Conservation (phyloP, 2,888 invertebrate genomes). For the Cybosia mesomella region DNA sequence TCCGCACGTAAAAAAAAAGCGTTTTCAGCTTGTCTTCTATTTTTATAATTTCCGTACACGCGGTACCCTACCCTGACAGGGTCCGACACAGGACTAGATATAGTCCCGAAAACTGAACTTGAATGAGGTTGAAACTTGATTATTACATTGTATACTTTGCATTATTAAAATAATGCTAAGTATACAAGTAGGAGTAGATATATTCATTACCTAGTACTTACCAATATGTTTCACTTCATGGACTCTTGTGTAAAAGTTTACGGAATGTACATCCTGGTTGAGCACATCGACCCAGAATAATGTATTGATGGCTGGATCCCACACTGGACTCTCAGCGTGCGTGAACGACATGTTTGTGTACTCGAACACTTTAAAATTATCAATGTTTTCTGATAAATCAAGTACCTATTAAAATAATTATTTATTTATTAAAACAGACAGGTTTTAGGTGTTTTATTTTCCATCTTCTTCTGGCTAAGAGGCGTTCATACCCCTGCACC, state of each 20-base stretch:
- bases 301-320: slow-evolving; percentile 72
- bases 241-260: slow-evolving; percentile 67
- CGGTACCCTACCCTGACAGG: too few relatives aligned
- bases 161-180: too few relatives aligned
- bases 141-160: too few relatives aligned
- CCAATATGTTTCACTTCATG: slow-evolving; percentile 57
- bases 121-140: too few relatives aligned
- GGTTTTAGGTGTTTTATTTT: background rate
- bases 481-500: too few relatives aligned
- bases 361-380: slow-evolving; percentile 32
- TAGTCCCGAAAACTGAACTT: too few relatives aligned
- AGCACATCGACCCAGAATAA: slow-evolving; percentile 71
- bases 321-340: slow-evolving; percentile 61
- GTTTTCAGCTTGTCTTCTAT: too few relatives aligned
- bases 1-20: too few relatives aligned
- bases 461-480: too few relatives aligned
- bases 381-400: slow-evolving; percentile 8
- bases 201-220: slow-evolving; percentile 25
- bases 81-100: too few relatives aligned
- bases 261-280: slow-evolving; percentile 69
- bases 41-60: too few relatives aligned
- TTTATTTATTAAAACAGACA: background rate
- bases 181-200: background rate
- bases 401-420: slow-evolving; percentile 22
- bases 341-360: slow-evolving; percentile 47